Percentiles rank a stretch among this genome's conserved stretches.
Conservation (phyloP, 2,113 vertebrate genomes). For the Tiliqua scincoides region DNA sequence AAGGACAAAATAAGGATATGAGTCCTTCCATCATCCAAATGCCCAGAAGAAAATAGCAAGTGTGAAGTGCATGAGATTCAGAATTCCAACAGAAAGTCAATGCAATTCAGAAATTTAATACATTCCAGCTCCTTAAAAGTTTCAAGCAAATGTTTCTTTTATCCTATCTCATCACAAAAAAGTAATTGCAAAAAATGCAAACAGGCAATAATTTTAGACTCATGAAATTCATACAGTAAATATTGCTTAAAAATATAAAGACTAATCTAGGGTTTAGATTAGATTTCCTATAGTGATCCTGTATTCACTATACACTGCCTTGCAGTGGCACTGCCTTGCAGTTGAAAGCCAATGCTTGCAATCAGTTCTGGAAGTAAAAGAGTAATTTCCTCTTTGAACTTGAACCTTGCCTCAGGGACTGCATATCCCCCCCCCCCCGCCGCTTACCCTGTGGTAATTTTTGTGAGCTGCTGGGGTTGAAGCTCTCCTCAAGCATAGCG, state of each 20-base stretch:
- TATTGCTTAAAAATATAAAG: neutral
- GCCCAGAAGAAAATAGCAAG: too few relatives aligned
- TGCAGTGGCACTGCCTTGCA: too few relatives aligned
- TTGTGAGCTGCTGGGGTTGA: slow-evolving; percentile 73
- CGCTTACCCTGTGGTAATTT: slow-evolving; percentile 68
- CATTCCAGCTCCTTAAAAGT: neutral
- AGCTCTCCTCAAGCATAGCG: slow-evolving; percentile 78
- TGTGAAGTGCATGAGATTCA: too few relatives aligned
- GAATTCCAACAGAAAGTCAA: neutral
- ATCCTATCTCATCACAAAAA: neutral
- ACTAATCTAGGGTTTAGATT: neutral
- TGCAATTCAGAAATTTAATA: neutral
- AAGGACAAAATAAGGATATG: too few relatives aligned
- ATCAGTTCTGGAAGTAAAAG: slow-evolving; percentile 33
- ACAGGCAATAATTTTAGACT: neutral
- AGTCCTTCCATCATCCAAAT: too few relatives aligned
- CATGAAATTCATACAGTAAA: slow-evolving; percentile 10
- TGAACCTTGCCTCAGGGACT: slow-evolving; percentile 72
- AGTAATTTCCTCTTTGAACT: slow-evolving; percentile 54
- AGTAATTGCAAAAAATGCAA: neutral
- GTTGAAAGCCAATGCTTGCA: neutral
- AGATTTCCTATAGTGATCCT: neutral
- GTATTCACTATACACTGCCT: slow-evolving; percentile 2
- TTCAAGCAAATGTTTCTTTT: neutral
- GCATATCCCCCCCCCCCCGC: slow-evolving; percentile 72